Evolutionary conservation across 2,888 invertebrate species (phyloP).

Genomic region (Homarus gammarus): DNA sequence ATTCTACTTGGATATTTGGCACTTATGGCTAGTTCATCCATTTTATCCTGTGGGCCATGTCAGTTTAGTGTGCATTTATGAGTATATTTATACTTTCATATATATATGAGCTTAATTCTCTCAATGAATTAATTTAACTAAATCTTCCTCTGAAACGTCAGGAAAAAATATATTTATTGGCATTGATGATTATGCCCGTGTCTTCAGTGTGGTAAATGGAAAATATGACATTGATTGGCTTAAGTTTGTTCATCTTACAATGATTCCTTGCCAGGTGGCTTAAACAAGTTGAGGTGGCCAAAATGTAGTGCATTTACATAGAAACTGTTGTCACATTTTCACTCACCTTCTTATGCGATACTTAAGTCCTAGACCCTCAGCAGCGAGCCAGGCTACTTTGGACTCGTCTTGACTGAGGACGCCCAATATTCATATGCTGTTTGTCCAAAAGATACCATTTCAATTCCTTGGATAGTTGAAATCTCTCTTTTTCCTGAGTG

Average conservation of each 20-base stretch:
- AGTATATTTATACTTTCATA: slow-evolving; percentile 64
- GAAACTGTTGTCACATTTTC: not conserved
- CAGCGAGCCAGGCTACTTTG: too few species aligned
- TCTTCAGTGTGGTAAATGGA: not conserved
- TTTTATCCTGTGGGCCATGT: slow-evolving; percentile 52
- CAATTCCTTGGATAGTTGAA: too few species aligned
- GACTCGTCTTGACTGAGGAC: too few species aligned
- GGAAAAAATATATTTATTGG: not conserved
- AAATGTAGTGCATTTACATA: not conserved
- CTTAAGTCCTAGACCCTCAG: too few species aligned
- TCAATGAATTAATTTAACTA: not conserved
- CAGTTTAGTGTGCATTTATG: slow-evolving; percentile 53
- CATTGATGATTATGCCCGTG: not conserved
- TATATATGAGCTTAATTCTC: slow-evolving; percentile 33
- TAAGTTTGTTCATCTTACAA: not conserved
- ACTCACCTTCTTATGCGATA: too few species aligned
- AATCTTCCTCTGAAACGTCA: not conserved
- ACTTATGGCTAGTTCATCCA: slow-evolving; percentile 30
- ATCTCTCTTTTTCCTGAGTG: too few species aligned
- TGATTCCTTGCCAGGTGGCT: not conserved
- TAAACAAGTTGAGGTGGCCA: not conserved
- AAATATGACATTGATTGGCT: not conserved
- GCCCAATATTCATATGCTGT: too few species aligned
- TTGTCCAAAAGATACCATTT: too few species aligned
- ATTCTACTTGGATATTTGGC: slow-evolving; percentile 18